Evolutionary conservation across 2,797 vertebrate genomes (phyloP).

Genomic region (Heteromormyrus szaboi): DNA sequence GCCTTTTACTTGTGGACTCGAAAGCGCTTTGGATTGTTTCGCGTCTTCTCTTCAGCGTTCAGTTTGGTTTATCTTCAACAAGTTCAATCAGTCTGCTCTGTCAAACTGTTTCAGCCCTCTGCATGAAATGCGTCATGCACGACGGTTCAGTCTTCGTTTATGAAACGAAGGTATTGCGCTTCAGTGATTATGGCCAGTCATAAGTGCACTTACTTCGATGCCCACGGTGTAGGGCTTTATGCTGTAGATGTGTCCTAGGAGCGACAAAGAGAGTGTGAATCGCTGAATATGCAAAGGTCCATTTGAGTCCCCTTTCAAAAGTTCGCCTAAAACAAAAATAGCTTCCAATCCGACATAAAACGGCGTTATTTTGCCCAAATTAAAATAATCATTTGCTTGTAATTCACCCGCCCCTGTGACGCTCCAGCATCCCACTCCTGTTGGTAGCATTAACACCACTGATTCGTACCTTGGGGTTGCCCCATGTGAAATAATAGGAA

Average conservation of each 20-base stretch:
- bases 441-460: conserved; percentile 11
- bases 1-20: not conserved
- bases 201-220: conserved; percentile 25
- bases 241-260: conserved; percentile 2
- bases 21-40: not conserved
- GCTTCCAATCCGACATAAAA: not conserved
- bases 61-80: not conserved
- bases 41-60: not conserved
- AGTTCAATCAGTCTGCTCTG: not conserved
- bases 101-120: not conserved
- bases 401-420: not conserved
- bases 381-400: not conserved
- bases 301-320: conserved; percentile 8
- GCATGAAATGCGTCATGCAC: not conserved
- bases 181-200: not conserved
- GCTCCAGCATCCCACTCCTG: conserved; percentile 2
- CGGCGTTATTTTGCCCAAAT: not conserved
- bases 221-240: not conserved
- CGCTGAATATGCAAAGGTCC: not conserved
- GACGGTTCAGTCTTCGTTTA: not conserved
- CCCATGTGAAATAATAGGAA: conserved; percentile 30
- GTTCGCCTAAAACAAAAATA: not conserved
- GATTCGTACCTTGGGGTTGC: conserved; percentile 14
- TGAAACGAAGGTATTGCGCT: not conserved
- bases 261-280: not conserved